Base-by-base conservation (phyloP, 2,113 vertebrate genomes). In the Delphinapterus leucas region DNA sequence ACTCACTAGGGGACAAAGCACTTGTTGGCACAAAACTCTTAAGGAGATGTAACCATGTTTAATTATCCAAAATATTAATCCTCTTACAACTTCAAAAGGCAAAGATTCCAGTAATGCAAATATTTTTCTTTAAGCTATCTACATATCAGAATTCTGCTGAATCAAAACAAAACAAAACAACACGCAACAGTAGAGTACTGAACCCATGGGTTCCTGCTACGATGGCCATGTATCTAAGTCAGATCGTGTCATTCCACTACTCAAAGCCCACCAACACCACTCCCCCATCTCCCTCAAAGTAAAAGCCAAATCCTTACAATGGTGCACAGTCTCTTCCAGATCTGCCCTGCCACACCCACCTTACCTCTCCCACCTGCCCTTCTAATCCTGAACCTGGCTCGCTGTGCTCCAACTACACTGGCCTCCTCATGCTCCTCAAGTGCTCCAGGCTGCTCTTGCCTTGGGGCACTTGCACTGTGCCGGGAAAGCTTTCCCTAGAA, bases 11-110 rank as follows among this genome's bases (percentile, higher is more conserved):
- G 94, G 61, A 94, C 80, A 98, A 96, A 97, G 68, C 63, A 93
- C 77, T 93, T 97, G 80, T 95, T 94, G 88, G 94, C 94, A 95
- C 60, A 90, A 84, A 96, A 95, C 88, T 96, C 92, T 95, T 90
- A 95, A 93, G 94, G 90, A 90, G 87, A 93, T 89, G 68, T 58
- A 96, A 93, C 77, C 95, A 91, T 96, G 90, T 92, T 97, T 96
- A 97, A 97, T 97, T 97, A 97, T 98, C 97, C 82, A 97, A 97
- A 98, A 91, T 82, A 97, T 76, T 96, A 96, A 96, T 96, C 67
- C 53, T 97, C 76, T 88, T 96, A 97, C 96, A 97, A 92, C 28
- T 94, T 94, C 90, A 96, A 96, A 98, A 97, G 94, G 94, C 92
- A 94, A 96, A 97, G 55, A 97, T 97, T 94, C 68, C 68, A 97